Evolutionary conservation across 23 tunicate genomes (phyloP).

Genomic region (Trididemnum nubilum): DNA sequence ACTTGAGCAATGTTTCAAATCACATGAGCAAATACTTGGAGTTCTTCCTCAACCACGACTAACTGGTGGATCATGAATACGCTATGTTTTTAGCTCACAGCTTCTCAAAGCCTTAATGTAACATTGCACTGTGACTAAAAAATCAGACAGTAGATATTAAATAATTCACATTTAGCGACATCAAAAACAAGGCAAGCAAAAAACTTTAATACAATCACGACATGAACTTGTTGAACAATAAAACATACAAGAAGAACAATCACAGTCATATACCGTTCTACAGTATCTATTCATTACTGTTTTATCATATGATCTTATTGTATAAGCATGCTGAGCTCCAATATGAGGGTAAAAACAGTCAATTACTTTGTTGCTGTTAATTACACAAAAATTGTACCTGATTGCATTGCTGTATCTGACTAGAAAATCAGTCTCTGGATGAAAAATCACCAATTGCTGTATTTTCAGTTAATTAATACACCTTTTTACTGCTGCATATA

Average conservation of each 20-base stretch:
- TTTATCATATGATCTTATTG: background rate
- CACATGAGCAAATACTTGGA: background rate
- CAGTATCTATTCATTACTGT: background rate
- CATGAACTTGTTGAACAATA: background rate
- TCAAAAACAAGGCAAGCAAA: background rate
- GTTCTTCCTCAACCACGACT: constrained; percentile 19
- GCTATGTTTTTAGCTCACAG: constrained; percentile 8
- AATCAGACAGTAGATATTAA: background rate
- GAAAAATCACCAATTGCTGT: background rate
- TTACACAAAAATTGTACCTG: background rate
- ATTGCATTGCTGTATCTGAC: background rate
- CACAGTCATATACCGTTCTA: background rate
- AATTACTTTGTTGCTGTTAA: background rate
- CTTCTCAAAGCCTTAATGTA: background rate
- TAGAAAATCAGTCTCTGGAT: background rate
- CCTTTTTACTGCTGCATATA: background rate
- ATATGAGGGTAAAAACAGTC: background rate
- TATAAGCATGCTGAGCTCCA: background rate
- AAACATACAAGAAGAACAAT: background rate
- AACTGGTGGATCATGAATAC: constrained; percentile 4
- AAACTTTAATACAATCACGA: background rate
- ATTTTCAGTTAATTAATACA: background rate
- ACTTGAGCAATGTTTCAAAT: constrained; percentile 14
- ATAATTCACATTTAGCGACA: background rate
- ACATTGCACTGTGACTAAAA: background rate